Evolutionary conservation across 2,888 invertebrate species (phyloP), one percentile per base, ranked within the genome.

Genomic region (Anorthoa munda): DNA sequence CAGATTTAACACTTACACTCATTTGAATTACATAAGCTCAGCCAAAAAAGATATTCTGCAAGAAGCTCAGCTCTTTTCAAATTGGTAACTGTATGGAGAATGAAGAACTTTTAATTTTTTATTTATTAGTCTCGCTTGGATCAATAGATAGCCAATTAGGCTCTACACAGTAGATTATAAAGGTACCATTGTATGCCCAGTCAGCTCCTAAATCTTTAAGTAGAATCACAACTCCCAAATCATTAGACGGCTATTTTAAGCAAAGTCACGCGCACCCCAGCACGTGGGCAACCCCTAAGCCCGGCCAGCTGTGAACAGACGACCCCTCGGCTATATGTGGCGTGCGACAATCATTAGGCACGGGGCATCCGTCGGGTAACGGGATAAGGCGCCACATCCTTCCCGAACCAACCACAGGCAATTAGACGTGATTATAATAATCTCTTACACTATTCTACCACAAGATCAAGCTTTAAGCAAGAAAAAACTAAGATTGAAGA

Each of bases 171-270:
- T 59, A 72, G 9, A 51, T 7, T 26, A 31, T 3, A 48, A 23
- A 64, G 4, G 39, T n/a, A 26, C 39, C 11, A 12, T 45, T 50
- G 39, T 45, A 45, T 50, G 26, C n/a, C n/a, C n/a, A 39, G n/a
- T 13, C 21, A 39, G 23, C 53, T 55, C 11, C 13, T 15, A 50
- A 50, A 26, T 75, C n/a, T 51, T 45, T 31, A 46, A 51, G 21
- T 31, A 46, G 17, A 45, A 17, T 7, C 17, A 26, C n/a, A 21
- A 46, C 3, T 26, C 11, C n/a, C 18, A 51, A 68, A 59, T 53
- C n/a, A 77, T 77, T 26, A 59, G 31, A n/a, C 48, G 23, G 46
- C 55, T 75, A 75, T 69, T 69, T 75, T 58, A 80, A 69, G 50
- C 53, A 4, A n/a, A n/a, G 51, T 53, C 53, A 61, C 51, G 51